These are phyloP conservation scores for Mellilla xanthometata DNA, from an alignment of 2,888 invertebrate genomes.

Conservation along the genomic window DNA sequence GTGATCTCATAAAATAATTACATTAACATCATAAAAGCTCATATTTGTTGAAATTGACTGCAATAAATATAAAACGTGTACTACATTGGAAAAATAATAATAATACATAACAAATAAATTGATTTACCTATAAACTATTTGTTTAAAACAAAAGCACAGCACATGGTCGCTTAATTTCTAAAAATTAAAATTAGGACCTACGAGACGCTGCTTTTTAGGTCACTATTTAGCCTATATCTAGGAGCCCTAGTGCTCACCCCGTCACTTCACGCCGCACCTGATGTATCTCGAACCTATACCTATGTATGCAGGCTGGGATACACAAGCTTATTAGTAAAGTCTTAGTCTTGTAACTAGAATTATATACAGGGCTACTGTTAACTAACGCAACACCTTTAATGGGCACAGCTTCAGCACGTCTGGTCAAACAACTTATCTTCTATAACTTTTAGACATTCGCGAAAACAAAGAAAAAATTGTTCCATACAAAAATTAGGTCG, in stretches of 20 bases:
- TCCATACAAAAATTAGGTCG: too few species aligned
- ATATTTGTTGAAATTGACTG: conserved; percentile 67
- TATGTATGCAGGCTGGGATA: conserved; percentile 18
- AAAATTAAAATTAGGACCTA: conserved; percentile 73
- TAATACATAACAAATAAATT: conserved; percentile 67
- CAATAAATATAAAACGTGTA: conserved; percentile 69
- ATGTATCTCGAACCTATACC: conserved; percentile 29
- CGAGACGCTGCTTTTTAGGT: conserved; percentile 61
- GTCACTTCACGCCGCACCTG: conserved; percentile 42
- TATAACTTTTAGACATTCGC: too few species aligned
- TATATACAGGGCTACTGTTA: too few species aligned
- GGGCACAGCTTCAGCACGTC: too few species aligned
- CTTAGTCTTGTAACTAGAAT: too few species aligned
- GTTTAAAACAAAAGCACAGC: conserved; percentile 82
- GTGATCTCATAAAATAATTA: conserved; percentile 53
- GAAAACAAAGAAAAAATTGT: too few species aligned
- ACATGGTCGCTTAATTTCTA: conserved; percentile 80
- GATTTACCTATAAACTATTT: conserved; percentile 74
- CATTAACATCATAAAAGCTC: conserved; percentile 67
- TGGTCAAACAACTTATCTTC: too few species aligned
- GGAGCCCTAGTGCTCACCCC: conserved; percentile 69
- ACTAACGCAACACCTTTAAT: too few species aligned
- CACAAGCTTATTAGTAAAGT: too few species aligned
- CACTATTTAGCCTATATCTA: conserved; percentile 70
- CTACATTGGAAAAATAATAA: conserved; percentile 62